These are phyloP conservation scores for Pelosia muscerda DNA, from an alignment of 2,888 invertebrate genomes.

Conservation along the genomic window DNA sequence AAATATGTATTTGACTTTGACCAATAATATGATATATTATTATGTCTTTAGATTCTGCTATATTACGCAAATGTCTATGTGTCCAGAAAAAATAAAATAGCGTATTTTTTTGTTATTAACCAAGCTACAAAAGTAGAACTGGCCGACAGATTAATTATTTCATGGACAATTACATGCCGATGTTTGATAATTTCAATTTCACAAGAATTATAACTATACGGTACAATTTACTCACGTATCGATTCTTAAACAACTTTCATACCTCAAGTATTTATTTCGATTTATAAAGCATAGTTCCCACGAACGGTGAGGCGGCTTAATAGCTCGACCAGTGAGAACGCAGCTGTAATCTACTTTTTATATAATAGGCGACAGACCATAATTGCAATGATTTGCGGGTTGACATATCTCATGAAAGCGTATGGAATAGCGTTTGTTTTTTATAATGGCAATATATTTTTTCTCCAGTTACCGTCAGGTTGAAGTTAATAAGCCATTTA, in stretches of 20 bases:
- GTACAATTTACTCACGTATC: background rate
- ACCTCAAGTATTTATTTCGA: slow-evolving; percentile 19
- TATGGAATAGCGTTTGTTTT: slow-evolving; percentile 6
- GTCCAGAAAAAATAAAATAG: too few species aligned
- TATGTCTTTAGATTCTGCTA: background rate
- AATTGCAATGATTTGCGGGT: slow-evolving; percentile 22
- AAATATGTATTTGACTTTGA: too few species aligned
- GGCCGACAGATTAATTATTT: background rate
- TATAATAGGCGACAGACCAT: slow-evolving; percentile 20
- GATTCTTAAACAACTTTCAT: background rate
- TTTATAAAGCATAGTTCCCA: slow-evolving; percentile 49
- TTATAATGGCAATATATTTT: background rate
- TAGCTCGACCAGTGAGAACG: slow-evolving; percentile 33
- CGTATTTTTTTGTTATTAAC: too few species aligned
- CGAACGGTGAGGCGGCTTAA: slow-evolving; percentile 32
- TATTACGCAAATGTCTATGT: background rate
- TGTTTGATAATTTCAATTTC: background rate
- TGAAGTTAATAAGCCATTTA: background rate
- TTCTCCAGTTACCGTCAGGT: background rate
- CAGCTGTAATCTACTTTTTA: slow-evolving; percentile 30
- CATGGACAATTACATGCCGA: background rate
- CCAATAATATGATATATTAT: too few species aligned
- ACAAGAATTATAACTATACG: background rate
- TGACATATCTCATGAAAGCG: background rate
- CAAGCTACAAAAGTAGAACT: too few species aligned